Evolutionary conservation across 1,140 invertebrate species (phyloP), one percentile per base, ranked within the genome.

Genomic region (Drosophila elegans): DNA sequence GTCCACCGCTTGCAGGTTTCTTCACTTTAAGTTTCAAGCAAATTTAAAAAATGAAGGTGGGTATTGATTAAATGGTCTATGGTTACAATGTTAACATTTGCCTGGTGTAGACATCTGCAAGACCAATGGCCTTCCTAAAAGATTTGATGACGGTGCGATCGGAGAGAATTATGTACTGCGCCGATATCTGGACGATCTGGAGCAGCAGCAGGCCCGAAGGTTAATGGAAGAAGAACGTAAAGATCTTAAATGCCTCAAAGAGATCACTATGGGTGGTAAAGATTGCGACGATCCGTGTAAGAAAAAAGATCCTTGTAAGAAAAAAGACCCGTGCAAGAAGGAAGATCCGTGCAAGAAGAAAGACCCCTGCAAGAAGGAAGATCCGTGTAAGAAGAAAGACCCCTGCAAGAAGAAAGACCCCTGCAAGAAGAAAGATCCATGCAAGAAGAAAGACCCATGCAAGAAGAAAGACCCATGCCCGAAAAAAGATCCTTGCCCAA

Each of bases 291-390:
- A 11, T 29, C 44, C 46, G 11, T 61, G 59, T 7, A 21, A 13
- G 5, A 13, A 67, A 51, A 4, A 49, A 10, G 49, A 34, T 42
- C 41, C 41, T 13, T 25, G 34, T 27, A 16, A 55, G n/a, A 36
- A 27, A 21, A 54, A 44, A 39, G 54, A 36, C 5, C 6, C 46
- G 10, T 72, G 74, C 49, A 32, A 49, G n/a, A 29, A 48, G 21
- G 6, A 48, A 3, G 46, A 49, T 32, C 27, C 46, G 0, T 49
- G 46, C 46, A 48, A 48, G 12, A 48, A 49, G n/a, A 16, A 42
- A 16, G 38, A 39, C n/a, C 38, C 38, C 1, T 39, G 38, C 38
- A 16, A 41, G n/a, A 44, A 42, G 7, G 9, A 44, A 16, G 41
- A 44, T 9, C 41, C 41, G 0, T 44, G 41, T 13, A 44, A 46